A percentile compares a stretch with the other conserved stretches of the same genome.
phyloP scores from a whole-genome alignment of 2,113 vertebrate genomes.

The Saguinus imperator region DNA sequence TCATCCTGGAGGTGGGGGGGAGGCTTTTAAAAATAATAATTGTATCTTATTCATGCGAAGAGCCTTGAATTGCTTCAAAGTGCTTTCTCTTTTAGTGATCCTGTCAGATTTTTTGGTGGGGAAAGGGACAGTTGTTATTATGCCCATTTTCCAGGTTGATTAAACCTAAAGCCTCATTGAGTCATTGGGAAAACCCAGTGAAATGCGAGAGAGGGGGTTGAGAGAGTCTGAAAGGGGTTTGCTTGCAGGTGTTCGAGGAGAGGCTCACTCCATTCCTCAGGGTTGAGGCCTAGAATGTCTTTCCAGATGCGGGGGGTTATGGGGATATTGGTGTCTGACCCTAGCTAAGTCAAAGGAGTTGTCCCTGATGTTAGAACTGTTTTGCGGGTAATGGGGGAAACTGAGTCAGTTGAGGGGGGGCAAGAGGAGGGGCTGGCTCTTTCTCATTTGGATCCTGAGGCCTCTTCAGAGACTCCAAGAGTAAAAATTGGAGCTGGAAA shows the following conservation, averaged over 20 bases:
- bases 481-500: conserved; percentile 35
- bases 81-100: conserved; percentile 54
- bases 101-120: neutral
- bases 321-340: neutral
- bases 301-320: neutral
- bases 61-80: conserved; percentile 39
- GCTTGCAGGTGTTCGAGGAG: neutral
- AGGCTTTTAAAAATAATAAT: conserved; percentile 41
- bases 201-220: conserved; percentile 17
- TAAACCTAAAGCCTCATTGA: conserved; percentile 20
- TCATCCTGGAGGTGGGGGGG: neutral
- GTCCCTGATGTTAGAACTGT: neutral
- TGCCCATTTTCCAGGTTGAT: conserved; percentile 17
- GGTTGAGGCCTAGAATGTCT: conserved; percentile 3
- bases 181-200: neutral
- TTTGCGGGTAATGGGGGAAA: neutral
- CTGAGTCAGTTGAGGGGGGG: neutral
- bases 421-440: neutral
- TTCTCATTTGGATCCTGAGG: conserved; percentile 19
- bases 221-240: neutral
- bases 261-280: neutral
- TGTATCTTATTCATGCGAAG: conserved; percentile 42
- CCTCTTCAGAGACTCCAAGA: conserved; percentile 8
- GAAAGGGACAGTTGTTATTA: neutral
- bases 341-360: neutral